Evolutionary conservation across 2,113 vertebrate genomes (phyloP).

Genomic region (Epinephelus moara): DNA sequence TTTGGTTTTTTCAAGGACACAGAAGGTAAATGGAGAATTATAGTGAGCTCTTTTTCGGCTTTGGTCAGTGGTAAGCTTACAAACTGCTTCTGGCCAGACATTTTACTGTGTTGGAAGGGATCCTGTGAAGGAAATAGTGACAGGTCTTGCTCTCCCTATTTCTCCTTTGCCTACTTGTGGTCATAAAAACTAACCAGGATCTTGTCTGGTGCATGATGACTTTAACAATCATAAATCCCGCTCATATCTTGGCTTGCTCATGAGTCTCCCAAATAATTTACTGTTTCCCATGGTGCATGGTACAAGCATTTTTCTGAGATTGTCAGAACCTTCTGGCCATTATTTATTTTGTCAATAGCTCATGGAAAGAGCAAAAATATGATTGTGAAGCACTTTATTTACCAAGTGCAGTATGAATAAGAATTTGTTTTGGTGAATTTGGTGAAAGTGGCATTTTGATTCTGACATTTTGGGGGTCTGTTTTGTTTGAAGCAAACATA

Average conservation of each 20-base stretch:
- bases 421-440: neutral
- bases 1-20: slow-evolving; percentile 46
- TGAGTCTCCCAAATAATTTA: neutral
- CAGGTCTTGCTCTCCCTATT: neutral
- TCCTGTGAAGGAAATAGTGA: slow-evolving; percentile 29
- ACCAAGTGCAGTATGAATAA: neutral
- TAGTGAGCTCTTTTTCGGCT: slow-evolving; percentile 31
- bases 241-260: neutral
- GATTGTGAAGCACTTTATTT: slow-evolving; percentile 2
- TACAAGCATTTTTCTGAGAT: neutral
- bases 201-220: neutral
- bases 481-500: neutral
- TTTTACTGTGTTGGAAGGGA: slow-evolving; percentile 57
- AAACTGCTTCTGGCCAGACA: slow-evolving; percentile 49
- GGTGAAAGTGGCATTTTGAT: neutral
- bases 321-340: neutral
- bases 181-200: neutral
- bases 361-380: neutral
- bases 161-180: neutral
- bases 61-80: slow-evolving; percentile 43
- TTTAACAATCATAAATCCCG: neutral
- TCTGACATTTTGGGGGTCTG: neutral
- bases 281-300: neutral
- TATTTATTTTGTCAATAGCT: neutral
- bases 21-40: slow-evolving; percentile 30